Evolutionary conservation across 2,888 invertebrate species (phyloP), one percentile per base, ranked within the genome.

Genomic region (Calliopum simillimum): DNA sequence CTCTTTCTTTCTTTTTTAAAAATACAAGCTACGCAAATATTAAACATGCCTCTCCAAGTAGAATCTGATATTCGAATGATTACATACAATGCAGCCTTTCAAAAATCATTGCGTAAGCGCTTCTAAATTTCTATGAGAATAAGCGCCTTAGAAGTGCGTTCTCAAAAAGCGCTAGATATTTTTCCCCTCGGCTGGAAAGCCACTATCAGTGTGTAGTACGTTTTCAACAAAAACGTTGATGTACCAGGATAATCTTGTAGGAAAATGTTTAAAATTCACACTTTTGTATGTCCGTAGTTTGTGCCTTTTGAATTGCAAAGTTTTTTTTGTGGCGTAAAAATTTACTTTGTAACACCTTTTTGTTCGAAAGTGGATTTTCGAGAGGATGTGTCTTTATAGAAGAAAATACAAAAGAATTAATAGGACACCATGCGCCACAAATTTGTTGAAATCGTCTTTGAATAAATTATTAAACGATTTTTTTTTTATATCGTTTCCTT

Each of bases 401-500:
- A 33, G 1, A 23, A 59, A 49, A 8, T 16, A 49, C n/a, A 53
- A 56, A 44, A 16, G 47, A 33, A 21, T 19, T 61, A 58, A 25
- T 46, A 44, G 41, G 33, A 14, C 14, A n/a, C 2, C 2, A 33
- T 2, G 58, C 16, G n/a, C 16, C n/a, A 66, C 44, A 51, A 53
- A 33, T 53, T 51, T 53, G 21, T 43, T 53, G 14, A 56, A 43
- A 56, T 21, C 56, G 4, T 43, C 56, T 41, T 56, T 21, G 56
- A 66, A 66, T 66, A 56, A 68, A 68, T 59, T 53, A 56, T 70
- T 67, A 55, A 66, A 47, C 13, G 67, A 33, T 33, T 33, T 33
- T 33, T 33, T 33, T 33, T 33, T 33, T 33, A 6, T 33, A 3
- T 43, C n/a, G n/a, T n/a, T n/a, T n/a, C n/a, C 49, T 64, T 53